A percentile compares a stretch with the other conserved stretches of the same genome.
These are phyloP conservation scores for Scleropages formosus DNA, from an alignment of 2,797 vertebrate species.

Conservation along the genomic window DNA sequence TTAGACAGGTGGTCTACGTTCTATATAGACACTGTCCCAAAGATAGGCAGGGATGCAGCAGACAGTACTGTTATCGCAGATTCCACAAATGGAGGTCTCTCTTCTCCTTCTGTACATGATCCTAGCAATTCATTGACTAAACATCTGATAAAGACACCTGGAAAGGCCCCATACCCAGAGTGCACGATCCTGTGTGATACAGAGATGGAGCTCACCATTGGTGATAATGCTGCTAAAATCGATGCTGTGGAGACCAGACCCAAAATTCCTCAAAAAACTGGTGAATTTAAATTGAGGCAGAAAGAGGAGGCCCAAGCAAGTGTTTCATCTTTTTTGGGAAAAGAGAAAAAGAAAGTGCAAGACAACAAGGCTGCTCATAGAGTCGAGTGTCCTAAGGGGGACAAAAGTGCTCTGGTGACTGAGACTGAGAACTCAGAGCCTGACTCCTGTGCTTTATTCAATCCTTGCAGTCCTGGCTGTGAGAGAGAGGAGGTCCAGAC, in stretches of 20 bases:
- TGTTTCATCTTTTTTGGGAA: not conserved
- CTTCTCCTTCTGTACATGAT: not conserved
- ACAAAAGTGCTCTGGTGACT: not conserved
- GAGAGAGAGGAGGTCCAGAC: constrained; percentile 13
- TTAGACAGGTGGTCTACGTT: constrained; percentile 39
- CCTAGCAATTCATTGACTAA: not conserved
- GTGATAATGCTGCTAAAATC: constrained; percentile 51
- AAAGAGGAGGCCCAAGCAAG: constrained; percentile 11
- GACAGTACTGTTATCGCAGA: not conserved
- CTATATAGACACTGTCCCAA: constrained; percentile 34
- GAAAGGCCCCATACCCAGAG: constrained; percentile 39
- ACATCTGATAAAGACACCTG: constrained; percentile 13
- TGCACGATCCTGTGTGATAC: constrained; percentile 54
- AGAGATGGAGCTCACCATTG: constrained; percentile 67
- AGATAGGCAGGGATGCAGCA: constrained; percentile 25
- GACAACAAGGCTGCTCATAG: not conserved
- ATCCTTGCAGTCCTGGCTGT: not conserved
- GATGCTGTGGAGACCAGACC: constrained; percentile 55
- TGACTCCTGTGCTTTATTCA: not conserved
- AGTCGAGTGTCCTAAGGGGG: not conserved
- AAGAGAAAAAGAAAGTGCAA: constrained; percentile 26
- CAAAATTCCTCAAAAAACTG: constrained; percentile 32
- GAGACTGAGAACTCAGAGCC: constrained; percentile 1
- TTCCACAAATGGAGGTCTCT: not conserved
- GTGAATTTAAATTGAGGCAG: constrained; percentile 24